A percentile compares a stretch with the other conserved stretches of the same genome.
Evolutionary conservation across 2,797 vertebrate species (phyloP).

Genomic region (Hippopotamyrus pictus): DNA sequence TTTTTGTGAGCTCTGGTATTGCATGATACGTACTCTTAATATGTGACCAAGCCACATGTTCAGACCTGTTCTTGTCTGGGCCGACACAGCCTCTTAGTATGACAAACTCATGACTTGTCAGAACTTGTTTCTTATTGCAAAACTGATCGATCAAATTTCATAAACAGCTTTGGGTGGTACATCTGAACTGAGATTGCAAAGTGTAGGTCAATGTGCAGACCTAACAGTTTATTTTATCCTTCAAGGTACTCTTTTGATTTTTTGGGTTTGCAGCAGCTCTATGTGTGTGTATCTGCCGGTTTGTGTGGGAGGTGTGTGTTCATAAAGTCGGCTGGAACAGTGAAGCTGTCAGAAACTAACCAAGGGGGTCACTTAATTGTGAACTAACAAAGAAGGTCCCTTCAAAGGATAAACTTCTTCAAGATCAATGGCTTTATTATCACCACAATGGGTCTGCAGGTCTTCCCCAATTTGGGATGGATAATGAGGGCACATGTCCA

Average conservation of each 20-base stretch:
- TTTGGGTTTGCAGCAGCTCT: background rate
- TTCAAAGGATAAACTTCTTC: background rate
- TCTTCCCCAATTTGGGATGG: background rate
- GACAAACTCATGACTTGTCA: background rate
- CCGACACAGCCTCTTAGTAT: background rate
- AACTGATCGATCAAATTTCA: background rate
- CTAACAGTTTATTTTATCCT: background rate
- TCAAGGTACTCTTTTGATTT: background rate
- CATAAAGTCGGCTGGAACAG: background rate
- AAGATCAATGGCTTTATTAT: background rate
- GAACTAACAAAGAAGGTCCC: background rate
- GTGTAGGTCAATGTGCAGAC: background rate
- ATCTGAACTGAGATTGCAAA: background rate
- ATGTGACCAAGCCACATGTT: background rate
- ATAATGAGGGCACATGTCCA: background rate
- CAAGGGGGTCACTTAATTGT: background rate
- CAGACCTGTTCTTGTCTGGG: background rate
- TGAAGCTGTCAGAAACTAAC: background rate
- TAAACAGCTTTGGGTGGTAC: background rate
- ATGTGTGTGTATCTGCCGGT: background rate
- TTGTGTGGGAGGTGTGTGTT: background rate
- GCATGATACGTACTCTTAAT: background rate
- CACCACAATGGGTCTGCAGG: background rate
- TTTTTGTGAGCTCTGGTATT: background rate
- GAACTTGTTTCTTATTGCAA: background rate